A percentile compares a stretch with the other conserved stretches of the same genome.
Conservation (phyloP, 2,888 invertebrate genomes). For the Rhyacophila evoluta region DNA sequence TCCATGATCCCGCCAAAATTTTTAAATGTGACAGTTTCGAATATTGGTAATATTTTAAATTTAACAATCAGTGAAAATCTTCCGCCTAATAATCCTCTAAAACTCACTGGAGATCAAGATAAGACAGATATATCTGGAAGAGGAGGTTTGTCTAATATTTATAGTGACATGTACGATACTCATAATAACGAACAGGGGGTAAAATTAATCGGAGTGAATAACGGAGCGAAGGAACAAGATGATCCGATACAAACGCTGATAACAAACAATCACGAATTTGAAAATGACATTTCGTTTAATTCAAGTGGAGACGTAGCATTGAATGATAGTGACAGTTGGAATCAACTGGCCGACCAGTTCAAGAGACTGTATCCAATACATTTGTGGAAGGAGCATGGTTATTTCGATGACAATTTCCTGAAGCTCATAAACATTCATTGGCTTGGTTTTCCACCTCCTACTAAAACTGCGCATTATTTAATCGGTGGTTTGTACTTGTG, state of each 20-base stretch:
- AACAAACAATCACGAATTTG: not conserved
- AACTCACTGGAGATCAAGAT: not conserved
- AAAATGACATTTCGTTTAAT: not conserved
- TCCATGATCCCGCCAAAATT: not conserved
- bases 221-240: not conserved
- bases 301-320: not conserved
- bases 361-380: constrained; percentile 64
- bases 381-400: constrained; percentile 69
- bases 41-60: too few species aligned
- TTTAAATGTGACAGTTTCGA: not conserved
- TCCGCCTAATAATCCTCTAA: not conserved
- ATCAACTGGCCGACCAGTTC: constrained; percentile 60
- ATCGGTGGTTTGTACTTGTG: constrained; percentile 74
- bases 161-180: constrained; percentile 27
- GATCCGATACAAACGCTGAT: not conserved
- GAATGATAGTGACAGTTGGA: constrained; percentile 27
- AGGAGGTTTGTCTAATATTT: constrained; percentile 22
- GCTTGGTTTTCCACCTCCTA: constrained; percentile 77
- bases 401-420: constrained; percentile 71
- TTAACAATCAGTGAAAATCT: not conserved
- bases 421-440: constrained; percentile 78
- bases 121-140: not conserved
- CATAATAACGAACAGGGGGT: not conserved
- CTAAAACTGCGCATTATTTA: constrained; percentile 69
- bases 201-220: not conserved